Evolutionary conservation across 2,797 vertebrate genomes (phyloP), one percentile per base, ranked within the genome.

Genomic region (Mus minutoides): DNA sequence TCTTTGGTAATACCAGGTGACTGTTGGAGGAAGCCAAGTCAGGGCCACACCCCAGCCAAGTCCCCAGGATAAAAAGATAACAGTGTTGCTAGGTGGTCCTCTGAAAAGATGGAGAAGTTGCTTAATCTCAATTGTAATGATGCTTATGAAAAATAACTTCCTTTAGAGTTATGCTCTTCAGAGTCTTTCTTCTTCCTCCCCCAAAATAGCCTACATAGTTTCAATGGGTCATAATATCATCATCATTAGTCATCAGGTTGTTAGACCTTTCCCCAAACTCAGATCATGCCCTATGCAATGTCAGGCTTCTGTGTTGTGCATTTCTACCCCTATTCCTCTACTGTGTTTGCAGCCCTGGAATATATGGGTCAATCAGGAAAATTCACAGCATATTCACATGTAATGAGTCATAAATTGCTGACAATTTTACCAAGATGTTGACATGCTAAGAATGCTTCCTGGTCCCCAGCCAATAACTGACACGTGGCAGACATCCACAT

Each of bases 371-470:
- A 1, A 64, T 93, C n/a, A 80, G 62, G 82, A 88, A 94, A 69
- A 92, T 73, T 88, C 71, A 80, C 3, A 79, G 78, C 88, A 94
- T 52, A 90, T 78, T 95, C 86, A 83, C 0, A 2, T 91, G 62
- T 24, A 76, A 79, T 84, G 94, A 96, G 62, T 97, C 94, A 92
- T 52, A 88, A 76, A 88, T 67, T 75, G 75, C 46, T 96, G 93
- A 93, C 60, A 40, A 89, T 86, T 97, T 97, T 92, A 95, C 88
- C 75, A 69, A 80, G 6, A 95, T 26, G 60, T 90, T 95, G 97
- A 96, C 89, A 97, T 21, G 52, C 64, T 92, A 83, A 91, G 88
- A 96, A 96, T 73, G 94, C 94, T 19, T 31, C 22, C 88, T 8
- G 69, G 95, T 43, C 83, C 67, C 92, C 78, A 82, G 80, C 69